Base-by-base conservation (phyloP, 92 coral and sea anemone species). In the Phenganax subtilis region DNA sequence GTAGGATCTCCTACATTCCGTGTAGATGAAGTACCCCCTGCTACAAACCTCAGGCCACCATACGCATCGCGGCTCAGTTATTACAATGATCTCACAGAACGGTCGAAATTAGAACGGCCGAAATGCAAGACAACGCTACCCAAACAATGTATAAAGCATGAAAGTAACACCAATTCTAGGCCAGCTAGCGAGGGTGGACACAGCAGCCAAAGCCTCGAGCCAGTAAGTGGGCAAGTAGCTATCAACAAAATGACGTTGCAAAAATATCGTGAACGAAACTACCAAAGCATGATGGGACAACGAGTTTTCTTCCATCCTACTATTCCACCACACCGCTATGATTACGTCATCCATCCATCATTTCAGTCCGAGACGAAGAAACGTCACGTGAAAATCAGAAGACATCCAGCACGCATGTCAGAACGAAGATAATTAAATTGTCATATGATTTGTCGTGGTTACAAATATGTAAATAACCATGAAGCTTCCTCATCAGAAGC, bases 1-100 rank as follows among this genome's bases (percentile, higher is more conserved):
- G 75, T 78, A n/a, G 69, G 73, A 6, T 58, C 80, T 10, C 58
- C 77, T 6, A 59, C 85, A 28, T 65, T 72, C 70, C 65, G 80
- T 15, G 69, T 72, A 17, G 85, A 69, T 8, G 70, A 55, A 54
- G 80, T 77, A 10, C 72, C 81, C 74, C 54, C 51, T 56, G 84
- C 88, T 12, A 86, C 94, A 11, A 75, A 86, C 70, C 81, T 90
- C 51, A 75, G 88, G 12, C 86, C 94, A 16, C 94, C 94, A 9
- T 90, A 76, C 59, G 94, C 90, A 0, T 88, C 91, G n/a, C 73
- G 88, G 55, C 85, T 87, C 69, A 82, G 86, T 31, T 86, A 82
- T 55, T 90, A 90, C 79, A 80, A 87, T 25, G 54, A 37, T 10
- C 56, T 56, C 11, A 71, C 57, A 28, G 15, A 55, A 73, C 30